Base-by-base conservation (phyloP, 2,888 invertebrate genomes). In the Danaus chrysippus region DNA sequence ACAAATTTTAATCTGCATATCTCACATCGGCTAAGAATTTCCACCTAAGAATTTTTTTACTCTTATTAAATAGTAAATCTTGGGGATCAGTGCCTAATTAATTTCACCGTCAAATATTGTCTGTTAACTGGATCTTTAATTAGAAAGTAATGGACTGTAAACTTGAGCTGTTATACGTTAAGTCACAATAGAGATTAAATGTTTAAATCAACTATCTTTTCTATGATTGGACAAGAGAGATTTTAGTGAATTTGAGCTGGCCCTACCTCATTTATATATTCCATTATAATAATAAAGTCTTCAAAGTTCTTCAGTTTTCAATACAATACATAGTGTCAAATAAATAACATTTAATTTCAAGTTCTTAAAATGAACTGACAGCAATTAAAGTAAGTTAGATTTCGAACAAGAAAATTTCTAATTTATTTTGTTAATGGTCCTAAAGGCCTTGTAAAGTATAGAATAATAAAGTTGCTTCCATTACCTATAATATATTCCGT, bases 171-270 rank as follows among this genome's bases (percentile, higher is more conserved):
- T 68, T 73, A 73, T 73, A 63, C 62, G 72, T 72, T 72, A 76
- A 74, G 72, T 73, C 68, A 70, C 70, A 71, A 75, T 74, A 74
- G 75, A 76, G 75, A 74, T 78, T 78, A 73, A 76, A 77, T 70
- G 70, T n/a, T n/a, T n/a, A 73, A 72, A 59, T 61, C 44, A 59
- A 59, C 54, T 58, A 54, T 57, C 74, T 72, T 71, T 72, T 74
- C 73, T 76, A 75, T 64, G 59, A 64, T 68, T 58, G 59, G 65
- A 68, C 66, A 68, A 66, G 44, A 53, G 42, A 54, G 49, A 59
- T 63, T 62, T 59, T 59, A 56, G 64, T 2, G 17, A 15, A 59
- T 64, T 63, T 59, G 53, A 49, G 49, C 13, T n/a, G 34, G 15
- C 42, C 41, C 56, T 53, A 56, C 42, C 49, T 17, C 23, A 13